Evolutionary conservation across 2,888 invertebrate species (phyloP).

Genomic region (Sthenelais limicola): DNA sequence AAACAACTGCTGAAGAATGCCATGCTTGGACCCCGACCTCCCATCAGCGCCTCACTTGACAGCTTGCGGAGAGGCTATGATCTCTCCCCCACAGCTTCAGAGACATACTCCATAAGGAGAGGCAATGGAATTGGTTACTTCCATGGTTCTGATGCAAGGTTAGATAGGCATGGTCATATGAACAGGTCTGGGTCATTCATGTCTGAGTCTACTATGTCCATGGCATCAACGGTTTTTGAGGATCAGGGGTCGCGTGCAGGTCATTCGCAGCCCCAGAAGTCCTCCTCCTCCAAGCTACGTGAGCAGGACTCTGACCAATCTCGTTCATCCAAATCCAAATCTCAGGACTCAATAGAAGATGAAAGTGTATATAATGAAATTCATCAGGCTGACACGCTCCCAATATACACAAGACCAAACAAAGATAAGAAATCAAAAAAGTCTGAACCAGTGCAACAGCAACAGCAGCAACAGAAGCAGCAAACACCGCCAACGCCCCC

Average conservation of each 20-base stretch:
- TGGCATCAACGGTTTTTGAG: constrained; percentile 41
- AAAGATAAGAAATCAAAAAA: constrained; percentile 13
- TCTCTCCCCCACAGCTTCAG: constrained; percentile 22
- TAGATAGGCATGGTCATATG: background rate
- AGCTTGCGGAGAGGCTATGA: constrained; percentile 45
- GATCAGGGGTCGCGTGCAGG: constrained; percentile 6
- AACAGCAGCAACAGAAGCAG: background rate
- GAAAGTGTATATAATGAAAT: constrained; percentile 29
- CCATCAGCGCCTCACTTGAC: constrained; percentile 42
- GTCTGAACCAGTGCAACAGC: background rate
- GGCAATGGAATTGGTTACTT: constrained; percentile 26
- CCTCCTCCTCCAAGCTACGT: background rate
- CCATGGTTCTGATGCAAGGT: background rate
- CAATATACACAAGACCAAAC: constrained; percentile 9
- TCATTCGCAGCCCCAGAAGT: constrained; percentile 1
- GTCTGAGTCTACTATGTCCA: constrained; percentile 34
- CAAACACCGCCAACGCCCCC: too few relatives aligned
- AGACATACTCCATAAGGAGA: background rate
- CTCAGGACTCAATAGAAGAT: background rate
- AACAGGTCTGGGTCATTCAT: background rate
- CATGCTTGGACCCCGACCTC: constrained; percentile 49
- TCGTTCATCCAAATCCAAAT: constrained; percentile 1
- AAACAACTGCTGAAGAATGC: constrained; percentile 54
- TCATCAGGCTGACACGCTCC: background rate
- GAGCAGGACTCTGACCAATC: constrained; percentile 19